Conservation (phyloP, 2,888 invertebrate species). For the Hybos culiciformis region DNA sequence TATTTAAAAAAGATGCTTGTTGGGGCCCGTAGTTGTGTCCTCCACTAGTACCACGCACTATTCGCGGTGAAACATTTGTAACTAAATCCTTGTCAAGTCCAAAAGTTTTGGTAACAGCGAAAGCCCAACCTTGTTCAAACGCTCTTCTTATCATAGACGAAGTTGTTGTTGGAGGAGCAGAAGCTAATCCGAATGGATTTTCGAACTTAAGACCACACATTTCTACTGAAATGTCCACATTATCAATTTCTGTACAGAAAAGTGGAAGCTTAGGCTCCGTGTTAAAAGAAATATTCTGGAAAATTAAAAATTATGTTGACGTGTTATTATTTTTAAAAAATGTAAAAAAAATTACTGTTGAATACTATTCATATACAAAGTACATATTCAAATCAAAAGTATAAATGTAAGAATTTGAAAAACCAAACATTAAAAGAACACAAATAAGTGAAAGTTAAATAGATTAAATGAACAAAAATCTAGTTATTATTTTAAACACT, state of each 20-base stretch:
- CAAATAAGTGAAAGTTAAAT: too few species aligned
- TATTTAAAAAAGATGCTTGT: conserved; percentile 93
- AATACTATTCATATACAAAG: neutral
- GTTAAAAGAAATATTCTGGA: conserved; percentile 46
- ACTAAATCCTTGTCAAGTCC: conserved; percentile 90
- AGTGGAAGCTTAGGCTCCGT: conserved; percentile 66
- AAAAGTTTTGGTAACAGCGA: conserved; percentile 96
- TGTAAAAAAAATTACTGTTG: neutral
- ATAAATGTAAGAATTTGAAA: too few species aligned
- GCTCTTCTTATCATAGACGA: conserved; percentile 89
- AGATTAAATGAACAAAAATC: too few species aligned
- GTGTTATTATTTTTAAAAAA: too few species aligned
- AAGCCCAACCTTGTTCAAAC: conserved; percentile 95
- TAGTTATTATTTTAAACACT: too few species aligned
- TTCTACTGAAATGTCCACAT: conserved; percentile 85
- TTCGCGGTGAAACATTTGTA: conserved; percentile 94
- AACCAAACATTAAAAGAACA: too few species aligned
- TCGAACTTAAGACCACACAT: conserved; percentile 87
- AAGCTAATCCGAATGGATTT: conserved; percentile 95
- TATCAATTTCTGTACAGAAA: conserved; percentile 85
- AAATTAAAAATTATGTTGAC: conserved; percentile 13
- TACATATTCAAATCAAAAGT: too few species aligned
- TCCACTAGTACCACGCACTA: conserved; percentile 84
- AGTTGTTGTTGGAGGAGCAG: conserved; percentile 91
- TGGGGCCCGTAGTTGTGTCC: conserved; percentile 88